Percentiles rank a stretch among this genome's conserved stretches.
phyloP scores from a whole-genome alignment of 2,888 invertebrate genomes.

The Yponomeuta cagnagella region DNA sequence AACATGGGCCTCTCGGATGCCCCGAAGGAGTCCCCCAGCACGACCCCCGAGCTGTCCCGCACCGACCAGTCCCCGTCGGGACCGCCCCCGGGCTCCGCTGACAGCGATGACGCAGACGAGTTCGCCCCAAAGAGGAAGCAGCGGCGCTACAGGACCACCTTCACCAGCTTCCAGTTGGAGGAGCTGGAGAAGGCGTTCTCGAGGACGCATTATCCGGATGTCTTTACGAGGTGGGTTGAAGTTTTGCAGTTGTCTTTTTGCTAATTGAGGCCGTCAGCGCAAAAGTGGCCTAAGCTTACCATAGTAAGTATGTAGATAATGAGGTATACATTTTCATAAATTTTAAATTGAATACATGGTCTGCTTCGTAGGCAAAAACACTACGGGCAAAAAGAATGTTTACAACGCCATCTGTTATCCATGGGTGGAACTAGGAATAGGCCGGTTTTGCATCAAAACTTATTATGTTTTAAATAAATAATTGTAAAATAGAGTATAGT shows the following conservation, averaged over 20 bases:
- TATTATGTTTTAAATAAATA: no score
- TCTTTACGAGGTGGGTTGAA: slow-evolving; percentile 89
- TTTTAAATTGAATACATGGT: no score
- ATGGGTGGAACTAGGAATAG: no score
- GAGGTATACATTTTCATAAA: no score
- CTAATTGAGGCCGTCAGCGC: background rate
- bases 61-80: slow-evolving; percentile 65
- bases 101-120: slow-evolving; percentile 83
- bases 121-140: slow-evolving; percentile 93
- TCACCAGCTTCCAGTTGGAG: slow-evolving; percentile 95
- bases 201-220: slow-evolving; percentile 98
- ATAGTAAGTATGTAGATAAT: no score
- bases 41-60: slow-evolving; percentile 59
- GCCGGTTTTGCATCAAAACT: no score
- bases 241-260: background rate
- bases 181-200: slow-evolving; percentile 98
- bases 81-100: slow-evolving; percentile 74
- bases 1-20: slow-evolving; percentile 60
- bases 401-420: no score
- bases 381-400: no score
- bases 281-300: no score
- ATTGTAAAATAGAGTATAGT: no score
- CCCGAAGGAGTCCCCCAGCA: slow-evolving; percentile 59
- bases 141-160: slow-evolving; percentile 93
- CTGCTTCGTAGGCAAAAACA: no score